phyloP scores from a whole-genome alignment of 92 coral and sea anemone species.

The Porites cylindrica region DNA sequence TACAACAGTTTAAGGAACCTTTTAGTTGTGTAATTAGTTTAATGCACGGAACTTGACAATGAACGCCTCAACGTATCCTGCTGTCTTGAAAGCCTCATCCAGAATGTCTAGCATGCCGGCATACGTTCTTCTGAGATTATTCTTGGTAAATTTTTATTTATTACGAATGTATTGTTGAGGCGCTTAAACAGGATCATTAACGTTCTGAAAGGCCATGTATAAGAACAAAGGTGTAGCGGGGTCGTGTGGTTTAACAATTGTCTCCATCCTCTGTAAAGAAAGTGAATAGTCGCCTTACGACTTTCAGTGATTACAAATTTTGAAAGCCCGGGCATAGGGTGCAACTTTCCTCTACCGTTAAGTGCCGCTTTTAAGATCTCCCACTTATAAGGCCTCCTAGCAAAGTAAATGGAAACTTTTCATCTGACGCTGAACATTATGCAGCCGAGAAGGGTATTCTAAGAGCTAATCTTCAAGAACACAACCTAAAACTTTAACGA shows the following conservation, averaged over 20 bases:
- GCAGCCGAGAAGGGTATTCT: constrained; percentile 46
- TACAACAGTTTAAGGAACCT: too few relatives aligned
- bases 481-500: constrained; percentile 26
- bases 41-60: too few relatives aligned
- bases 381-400: too few relatives aligned
- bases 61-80: background rate
- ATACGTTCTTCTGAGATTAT: constrained; percentile 38
- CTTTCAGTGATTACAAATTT: too few relatives aligned
- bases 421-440: too few relatives aligned
- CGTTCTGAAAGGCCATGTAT: constrained; percentile 78
- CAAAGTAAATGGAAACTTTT: too few relatives aligned
- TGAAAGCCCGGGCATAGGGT: too few relatives aligned
- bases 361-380: too few relatives aligned
- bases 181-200: constrained; percentile 70
- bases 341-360: too few relatives aligned
- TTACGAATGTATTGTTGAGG: constrained; percentile 45
- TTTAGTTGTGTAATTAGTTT: too few relatives aligned
- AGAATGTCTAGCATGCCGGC: constrained; percentile 62
- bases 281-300: too few relatives aligned
- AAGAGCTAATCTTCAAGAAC: constrained; percentile 30
- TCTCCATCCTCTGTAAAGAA: constrained; percentile 43
- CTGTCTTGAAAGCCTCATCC: constrained; percentile 47
- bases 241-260: constrained; percentile 59
- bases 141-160: constrained; percentile 55
- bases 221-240: constrained; percentile 69